Percentiles rank a stretch among this genome's conserved stretches.
Conservation (phyloP, 2,888 invertebrate genomes). For the Caenorhabditis drosophilae region DNA sequence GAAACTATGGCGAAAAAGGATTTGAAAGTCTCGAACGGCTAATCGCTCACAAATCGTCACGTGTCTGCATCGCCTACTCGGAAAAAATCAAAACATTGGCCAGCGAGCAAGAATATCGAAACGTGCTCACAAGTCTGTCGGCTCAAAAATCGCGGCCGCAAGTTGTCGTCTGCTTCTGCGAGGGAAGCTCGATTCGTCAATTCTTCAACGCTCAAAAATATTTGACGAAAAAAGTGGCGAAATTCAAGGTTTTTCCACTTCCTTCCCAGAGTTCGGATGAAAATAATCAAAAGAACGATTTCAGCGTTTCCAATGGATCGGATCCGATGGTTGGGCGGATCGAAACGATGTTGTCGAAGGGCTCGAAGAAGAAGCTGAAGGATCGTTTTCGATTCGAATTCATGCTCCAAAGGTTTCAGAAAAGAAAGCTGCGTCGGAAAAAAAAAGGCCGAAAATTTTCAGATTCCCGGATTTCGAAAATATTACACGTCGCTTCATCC, state of each 20-base stretch:
- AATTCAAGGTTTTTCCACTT: conserved; percentile 1
- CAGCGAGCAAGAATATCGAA: conserved; percentile 55
- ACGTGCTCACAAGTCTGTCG: conserved; percentile 49
- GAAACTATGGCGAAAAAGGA: conserved; percentile 81
- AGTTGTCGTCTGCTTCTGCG: conserved; percentile 78
- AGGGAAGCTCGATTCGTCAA: conserved; percentile 76
- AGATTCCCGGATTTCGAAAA: conserved; percentile 72
- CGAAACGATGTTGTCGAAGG: conserved; percentile 77
- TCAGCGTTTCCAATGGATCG: conserved; percentile 67
- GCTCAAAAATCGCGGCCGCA: conserved; percentile 62
- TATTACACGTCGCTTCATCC: conserved; percentile 78
- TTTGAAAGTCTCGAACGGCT: conserved; percentile 77
- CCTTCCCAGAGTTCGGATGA: conserved; percentile 5
- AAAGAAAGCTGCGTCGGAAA: not conserved
- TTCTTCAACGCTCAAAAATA: conserved; percentile 65
- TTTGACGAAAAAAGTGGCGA: conserved; percentile 35
- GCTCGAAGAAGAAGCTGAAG: conserved; percentile 77
- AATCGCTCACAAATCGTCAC: conserved; percentile 69
- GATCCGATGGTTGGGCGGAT: conserved; percentile 65
- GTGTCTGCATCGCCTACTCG: conserved; percentile 78
- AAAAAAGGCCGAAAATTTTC: conserved; percentile 2
- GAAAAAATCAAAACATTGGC: conserved; percentile 74
- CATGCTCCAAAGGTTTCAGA: conserved; percentile 77
- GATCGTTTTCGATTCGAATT: conserved; percentile 79
- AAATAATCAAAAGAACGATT: conserved; percentile 20